phyloP scores from a whole-genome alignment of 2,797 vertebrate genomes.

The Ptychadena robeensis region DNA sequence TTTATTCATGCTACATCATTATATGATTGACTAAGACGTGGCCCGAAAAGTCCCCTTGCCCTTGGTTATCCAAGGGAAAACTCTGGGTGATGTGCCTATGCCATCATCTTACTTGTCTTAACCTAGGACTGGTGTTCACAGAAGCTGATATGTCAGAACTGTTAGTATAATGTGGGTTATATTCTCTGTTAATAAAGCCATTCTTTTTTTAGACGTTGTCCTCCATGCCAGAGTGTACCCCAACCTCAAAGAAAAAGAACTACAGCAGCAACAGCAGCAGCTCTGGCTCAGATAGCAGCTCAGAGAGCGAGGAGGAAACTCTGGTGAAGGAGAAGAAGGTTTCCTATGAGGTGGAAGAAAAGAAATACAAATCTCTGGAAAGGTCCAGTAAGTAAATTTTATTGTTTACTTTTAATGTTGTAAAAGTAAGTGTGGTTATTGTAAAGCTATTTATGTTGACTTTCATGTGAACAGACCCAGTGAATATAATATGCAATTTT shows the following conservation, averaged over 20 bases:
- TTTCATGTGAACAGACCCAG: too few species aligned
- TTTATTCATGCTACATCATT: too few species aligned
- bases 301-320: conserved; percentile 79
- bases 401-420: not conserved
- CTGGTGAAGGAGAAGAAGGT: conserved; percentile 84
- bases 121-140: too few species aligned
- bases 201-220: conserved; percentile 79
- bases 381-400: conserved; percentile 82
- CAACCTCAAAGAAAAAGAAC: conserved; percentile 79
- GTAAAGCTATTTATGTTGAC: not conserved
- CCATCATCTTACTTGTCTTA: too few species aligned
- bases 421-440: not conserved
- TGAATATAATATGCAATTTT: too few species aligned
- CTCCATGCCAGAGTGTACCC: conserved; percentile 91
- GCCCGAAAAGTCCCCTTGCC: too few species aligned
- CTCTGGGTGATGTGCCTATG: too few species aligned
- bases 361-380: conserved; percentile 82
- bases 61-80: too few species aligned
- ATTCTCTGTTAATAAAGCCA: not conserved
- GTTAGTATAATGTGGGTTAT: not conserved
- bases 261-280: conserved; percentile 79
- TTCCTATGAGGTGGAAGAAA: conserved; percentile 81
- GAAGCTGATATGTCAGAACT: too few species aligned
- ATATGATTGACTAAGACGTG: too few species aligned
- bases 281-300: conserved; percentile 78